Evolutionary conservation across 1,140 invertebrate species (phyloP), one percentile per base, ranked within the genome.

Genomic region (Ridgeia piscesae): DNA sequence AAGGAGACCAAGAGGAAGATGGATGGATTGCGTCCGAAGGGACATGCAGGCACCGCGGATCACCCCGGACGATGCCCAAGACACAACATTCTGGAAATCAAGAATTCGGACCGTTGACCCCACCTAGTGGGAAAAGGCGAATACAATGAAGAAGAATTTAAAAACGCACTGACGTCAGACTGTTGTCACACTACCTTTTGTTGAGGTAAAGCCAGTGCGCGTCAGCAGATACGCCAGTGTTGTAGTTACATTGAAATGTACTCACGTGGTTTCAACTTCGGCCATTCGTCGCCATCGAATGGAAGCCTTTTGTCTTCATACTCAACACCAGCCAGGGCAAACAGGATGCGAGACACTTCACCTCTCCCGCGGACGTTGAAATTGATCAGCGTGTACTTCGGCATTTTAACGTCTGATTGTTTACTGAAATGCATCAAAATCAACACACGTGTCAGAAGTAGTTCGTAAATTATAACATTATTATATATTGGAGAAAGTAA

Each of bases 291-390:
- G 33, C 58, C 88, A 27, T 90, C 89, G 11, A 42, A 42, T 42
- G 42, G 17, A 27, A 94, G 50, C n/a, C 93, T 89, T 48, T 92
- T 89, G 92, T 94, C 94, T 94, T 94, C 94, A 58, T 91, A 94
- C 90, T 94, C 89, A 34, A 92, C 88, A n/a, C 91, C 92, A 88
- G 91, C 92, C 88, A 92, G 89, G 0, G 92, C 93, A 92, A 94
- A 94, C 27, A 93, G 89, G 33, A 93, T 89, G 33, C 94, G 91
- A 58, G 92, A 92, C n/a, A 92, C 88, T 90, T 94, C 94, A n/a
- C 92, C 94, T 33, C 92, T 90, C 21, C 91, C 94, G 48, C 92
- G 90, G 11, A 48, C 50, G 91, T 94, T 48, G 93, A 94, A 94
- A 92, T 94, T 94, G 50, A 92, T 58, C 34, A 94, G 91, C n/a